Evolutionary conservation across 2,113 vertebrate species (phyloP).

Genomic region (Butorides virescens): DNA sequence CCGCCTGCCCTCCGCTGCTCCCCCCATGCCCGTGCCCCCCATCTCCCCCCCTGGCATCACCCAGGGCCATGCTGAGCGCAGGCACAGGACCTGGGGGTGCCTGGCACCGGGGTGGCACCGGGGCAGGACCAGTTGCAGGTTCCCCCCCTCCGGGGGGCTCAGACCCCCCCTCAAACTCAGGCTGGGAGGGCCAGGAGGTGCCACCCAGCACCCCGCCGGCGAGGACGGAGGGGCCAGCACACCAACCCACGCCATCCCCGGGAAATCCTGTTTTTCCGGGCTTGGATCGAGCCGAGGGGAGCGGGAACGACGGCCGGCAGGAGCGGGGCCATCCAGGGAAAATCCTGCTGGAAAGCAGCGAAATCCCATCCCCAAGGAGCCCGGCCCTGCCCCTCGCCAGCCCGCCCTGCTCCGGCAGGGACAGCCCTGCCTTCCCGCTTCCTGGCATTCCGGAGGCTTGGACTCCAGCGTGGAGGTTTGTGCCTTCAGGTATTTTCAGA

Average conservation of each 20-base stretch:
- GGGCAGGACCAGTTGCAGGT: not conserved
- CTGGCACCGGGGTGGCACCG: not conserved
- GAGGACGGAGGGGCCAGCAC: not conserved
- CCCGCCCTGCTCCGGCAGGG: rapidly evolving
- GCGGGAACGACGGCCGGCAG: rapidly evolving
- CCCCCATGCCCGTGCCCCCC: not conserved
- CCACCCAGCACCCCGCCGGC: not conserved
- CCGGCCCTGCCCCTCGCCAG: not conserved
- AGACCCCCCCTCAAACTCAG: not conserved
- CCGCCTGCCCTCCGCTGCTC: not conserved
- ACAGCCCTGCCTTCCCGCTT: not conserved
- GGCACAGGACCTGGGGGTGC: rapidly evolving
- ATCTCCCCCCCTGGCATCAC: not conserved
- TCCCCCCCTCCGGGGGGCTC: not conserved
- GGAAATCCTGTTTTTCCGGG: not conserved
- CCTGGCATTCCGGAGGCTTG: not conserved
- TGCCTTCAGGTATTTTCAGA: not conserved
- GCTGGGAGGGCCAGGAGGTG: not conserved
- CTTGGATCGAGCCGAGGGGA: not conserved
- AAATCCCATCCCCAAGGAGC: not conserved
- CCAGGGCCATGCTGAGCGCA: not conserved
- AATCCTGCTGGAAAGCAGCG: not conserved
- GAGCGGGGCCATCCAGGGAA: rapidly evolving
- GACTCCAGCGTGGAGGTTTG: not conserved
- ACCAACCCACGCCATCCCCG: rapidly evolving